phyloP scores from a whole-genome alignment of 2,888 invertebrate genomes.

The Punctoribates punctum region DNA sequence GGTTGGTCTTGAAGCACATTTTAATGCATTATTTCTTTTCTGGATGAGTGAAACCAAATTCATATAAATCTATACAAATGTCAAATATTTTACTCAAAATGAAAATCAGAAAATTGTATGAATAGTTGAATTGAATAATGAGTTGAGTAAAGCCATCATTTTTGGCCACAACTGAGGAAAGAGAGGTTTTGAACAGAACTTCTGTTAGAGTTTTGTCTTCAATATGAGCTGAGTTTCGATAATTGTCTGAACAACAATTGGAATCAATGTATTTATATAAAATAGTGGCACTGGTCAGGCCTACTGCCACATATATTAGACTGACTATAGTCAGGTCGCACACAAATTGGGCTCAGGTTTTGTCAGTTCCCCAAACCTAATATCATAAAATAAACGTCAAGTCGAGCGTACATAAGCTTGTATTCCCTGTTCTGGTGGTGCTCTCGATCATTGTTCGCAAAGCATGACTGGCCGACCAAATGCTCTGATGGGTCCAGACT shows the following conservation, averaged over 20 bases:
- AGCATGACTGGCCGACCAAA: slow-evolving; percentile 24
- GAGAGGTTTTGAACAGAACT: background rate
- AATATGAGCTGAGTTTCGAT: slow-evolving; percentile 7
- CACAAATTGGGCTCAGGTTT: slow-evolving; percentile 21
- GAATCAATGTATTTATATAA: slow-evolving; percentile 33
- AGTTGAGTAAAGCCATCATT: background rate
- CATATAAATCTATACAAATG: slow-evolving; percentile 22
- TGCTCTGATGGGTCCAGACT: background rate
- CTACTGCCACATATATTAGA: slow-evolving; percentile 27
- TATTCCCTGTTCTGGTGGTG: background rate
- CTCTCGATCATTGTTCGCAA: slow-evolving; percentile 16
- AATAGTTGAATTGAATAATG: slow-evolving; percentile 24
- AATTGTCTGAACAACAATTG: slow-evolving; percentile 21
- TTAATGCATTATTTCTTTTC: background rate
- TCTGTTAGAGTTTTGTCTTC: slow-evolving; percentile 9
- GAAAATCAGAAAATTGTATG: background rate
- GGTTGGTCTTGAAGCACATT: background rate
- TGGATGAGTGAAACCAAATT: background rate
- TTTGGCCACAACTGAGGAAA: background rate
- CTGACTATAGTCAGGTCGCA: background rate
- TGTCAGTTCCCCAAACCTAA: slow-evolving; percentile 30
- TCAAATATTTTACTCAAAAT: slow-evolving; percentile 13
- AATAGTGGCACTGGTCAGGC: slow-evolving; percentile 6
- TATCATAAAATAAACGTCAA: slow-evolving; percentile 32
- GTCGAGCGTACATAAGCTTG: slow-evolving; percentile 27